Evolutionary conservation across 2,113 vertebrate genomes (phyloP), one percentile per base, ranked within the genome.

Genomic region (Ursus arctos): DNA sequence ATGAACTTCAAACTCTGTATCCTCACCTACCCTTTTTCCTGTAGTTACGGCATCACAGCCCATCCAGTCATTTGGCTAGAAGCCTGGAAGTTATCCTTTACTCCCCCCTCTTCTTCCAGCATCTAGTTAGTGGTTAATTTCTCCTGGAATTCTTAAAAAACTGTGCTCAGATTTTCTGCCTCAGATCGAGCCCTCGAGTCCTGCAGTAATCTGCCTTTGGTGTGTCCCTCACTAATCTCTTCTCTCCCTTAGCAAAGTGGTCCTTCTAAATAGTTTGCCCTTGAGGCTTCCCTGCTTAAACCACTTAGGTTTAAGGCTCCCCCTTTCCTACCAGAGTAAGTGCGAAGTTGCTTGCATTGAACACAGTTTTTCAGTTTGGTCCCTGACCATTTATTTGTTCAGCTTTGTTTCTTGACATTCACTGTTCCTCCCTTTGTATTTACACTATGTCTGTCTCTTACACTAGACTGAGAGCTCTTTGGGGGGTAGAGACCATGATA

Each of bases 141-240:
- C 65, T 89, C 26, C 33, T 95, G 47, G 63, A 76, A 55, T 93
- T 85, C 43, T 79, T 92, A 76, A 21, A 72, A 81, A 74, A 74
- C 13, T 59, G 5, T 24, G 65, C 55, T 67, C 40, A 11, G 11
- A 33, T 51, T 76, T 49, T 7, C 2, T 22, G 4, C 40, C 79
- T 86, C 84, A 93, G 47, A 69, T 47, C 40, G 63, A 80, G 33
- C 14, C 51, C 80, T 65, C 1, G 12, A 61, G 71, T 40, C 49
- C 12, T 81, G 31, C 15, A 43, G 67, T 40, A 28, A n/a, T 40
- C 92, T 83, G 31, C 53, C 12, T 61, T 61, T 74, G 43, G 40
- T 86, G 15, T 77, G 49, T 71, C 80, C 21, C 21, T 87, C 43
- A 49, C 36, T 36, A 13, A 47, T 83, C 26, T 90, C 24, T 88